phyloP scores from a whole-genome alignment of 2,113 vertebrate species.

The Laterallus jamaicensis region DNA sequence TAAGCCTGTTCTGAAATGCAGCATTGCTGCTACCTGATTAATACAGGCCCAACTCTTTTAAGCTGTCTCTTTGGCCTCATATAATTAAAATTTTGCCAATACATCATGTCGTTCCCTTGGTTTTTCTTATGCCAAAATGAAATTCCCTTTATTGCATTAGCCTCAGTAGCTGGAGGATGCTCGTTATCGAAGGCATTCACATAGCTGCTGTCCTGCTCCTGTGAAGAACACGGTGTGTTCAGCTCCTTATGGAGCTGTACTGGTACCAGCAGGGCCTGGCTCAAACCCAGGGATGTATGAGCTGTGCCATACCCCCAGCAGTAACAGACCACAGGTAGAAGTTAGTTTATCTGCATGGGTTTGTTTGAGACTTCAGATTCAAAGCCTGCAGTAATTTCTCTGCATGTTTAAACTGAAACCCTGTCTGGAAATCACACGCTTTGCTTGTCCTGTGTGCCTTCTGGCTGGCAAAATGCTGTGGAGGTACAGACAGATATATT shows the following conservation, averaged over 20 bases:
- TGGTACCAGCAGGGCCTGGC: neutral
- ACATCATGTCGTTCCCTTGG: neutral
- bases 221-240: neutral
- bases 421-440: neutral
- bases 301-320: neutral
- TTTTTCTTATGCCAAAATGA: slow-evolving; percentile 8
- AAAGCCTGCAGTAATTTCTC: neutral
- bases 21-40: slow-evolving; percentile 28
- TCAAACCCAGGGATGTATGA: neutral
- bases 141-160: slow-evolving; percentile 41
- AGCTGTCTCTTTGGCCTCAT: slow-evolving; percentile 6
- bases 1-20: slow-evolving; percentile 63
- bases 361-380: neutral
- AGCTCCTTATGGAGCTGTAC: neutral
- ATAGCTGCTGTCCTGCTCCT: neutral
- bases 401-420: neutral
- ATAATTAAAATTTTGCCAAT: slow-evolving; percentile 42
- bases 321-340: neutral
- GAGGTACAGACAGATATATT: neutral
- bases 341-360: neutral
- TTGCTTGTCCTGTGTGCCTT: neutral
- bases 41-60: slow-evolving; percentile 36
- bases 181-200: neutral
- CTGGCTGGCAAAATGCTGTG: neutral
- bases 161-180: neutral